Percentiles rank a stretch among this genome's conserved stretches.
phyloP scores from a whole-genome alignment of 2,888 invertebrate genomes.

The Apamea crenata region DNA sequence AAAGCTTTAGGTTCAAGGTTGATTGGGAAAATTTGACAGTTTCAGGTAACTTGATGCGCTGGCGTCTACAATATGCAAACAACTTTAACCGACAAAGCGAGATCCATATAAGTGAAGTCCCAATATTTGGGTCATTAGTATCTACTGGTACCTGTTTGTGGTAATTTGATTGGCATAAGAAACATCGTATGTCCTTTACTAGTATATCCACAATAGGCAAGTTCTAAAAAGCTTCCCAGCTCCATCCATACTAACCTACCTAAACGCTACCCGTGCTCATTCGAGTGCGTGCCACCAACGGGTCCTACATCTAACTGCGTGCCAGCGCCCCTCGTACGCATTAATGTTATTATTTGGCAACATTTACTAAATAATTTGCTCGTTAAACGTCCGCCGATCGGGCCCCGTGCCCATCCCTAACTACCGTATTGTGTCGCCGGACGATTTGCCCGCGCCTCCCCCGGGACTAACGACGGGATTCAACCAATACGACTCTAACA shows the following conservation, averaged over 20 bases:
- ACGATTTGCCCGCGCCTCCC: conserved; percentile 80
- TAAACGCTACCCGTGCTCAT: conserved; percentile 39
- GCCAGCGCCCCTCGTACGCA: conserved; percentile 75
- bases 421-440: conserved; percentile 86
- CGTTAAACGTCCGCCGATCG: conserved; percentile 88
- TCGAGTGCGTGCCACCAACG: conserved; percentile 28
- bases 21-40: too few relatives aligned
- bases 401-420: conserved; percentile 81
- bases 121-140: not conserved
- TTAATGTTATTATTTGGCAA: conserved; percentile 90
- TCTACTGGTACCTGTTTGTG: not conserved
- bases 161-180: too few relatives aligned
- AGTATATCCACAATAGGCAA: not conserved
- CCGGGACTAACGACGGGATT: conserved; percentile 83
- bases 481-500: conserved; percentile 84
- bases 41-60: too few relatives aligned
- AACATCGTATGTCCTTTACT: not conserved
- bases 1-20: too few relatives aligned
- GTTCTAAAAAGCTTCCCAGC: not conserved
- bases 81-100: too few relatives aligned
- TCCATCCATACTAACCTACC: conserved; percentile 39
- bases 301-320: conserved; percentile 45
- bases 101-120: not conserved
- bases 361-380: conserved; percentile 90
- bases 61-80: not conserved